These are phyloP conservation scores for Hyaena hyaena DNA, from an alignment of 2,113 vertebrate genomes.

Conservation along the genomic window DNA sequence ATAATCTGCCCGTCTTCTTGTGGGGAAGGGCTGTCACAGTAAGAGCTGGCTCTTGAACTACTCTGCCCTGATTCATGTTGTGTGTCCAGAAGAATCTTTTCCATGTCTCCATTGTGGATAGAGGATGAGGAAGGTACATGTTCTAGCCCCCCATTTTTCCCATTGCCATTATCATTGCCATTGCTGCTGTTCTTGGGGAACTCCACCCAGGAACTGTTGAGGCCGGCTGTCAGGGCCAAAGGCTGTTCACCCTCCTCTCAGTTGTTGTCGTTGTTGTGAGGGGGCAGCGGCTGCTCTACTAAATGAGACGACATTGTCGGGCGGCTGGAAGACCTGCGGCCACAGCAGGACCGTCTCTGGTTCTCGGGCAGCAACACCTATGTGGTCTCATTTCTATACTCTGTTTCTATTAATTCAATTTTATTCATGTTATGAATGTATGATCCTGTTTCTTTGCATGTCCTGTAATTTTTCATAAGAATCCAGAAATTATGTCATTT, in stretches of 20 bases:
- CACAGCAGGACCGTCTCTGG: no score
- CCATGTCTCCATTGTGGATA: constrained; percentile 99
- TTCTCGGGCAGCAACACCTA: no score
- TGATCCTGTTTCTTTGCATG: neutral
- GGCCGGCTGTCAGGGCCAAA: no score
- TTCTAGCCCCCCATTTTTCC: constrained; percentile 91
- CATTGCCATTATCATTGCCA: constrained; percentile 86
- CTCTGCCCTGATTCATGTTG: constrained; percentile 98
- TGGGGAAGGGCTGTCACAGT: constrained; percentile 96
- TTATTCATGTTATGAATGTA: neutral
- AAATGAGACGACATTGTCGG: no score
- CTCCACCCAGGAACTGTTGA: constrained; percentile 97
- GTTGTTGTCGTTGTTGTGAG: no score
- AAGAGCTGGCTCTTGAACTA: constrained; percentile 92
- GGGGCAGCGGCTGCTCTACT: no score
- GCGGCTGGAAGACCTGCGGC: no score
- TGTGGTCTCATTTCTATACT: no score
- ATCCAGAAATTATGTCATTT: neutral
- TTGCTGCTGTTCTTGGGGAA: constrained; percentile 95
- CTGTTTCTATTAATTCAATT: neutral
- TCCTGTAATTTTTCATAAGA: neutral
- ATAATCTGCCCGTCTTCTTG: constrained; percentile 96
- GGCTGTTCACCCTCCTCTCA: no score
- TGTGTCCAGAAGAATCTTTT: constrained; percentile 98
- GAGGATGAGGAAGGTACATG: constrained; percentile 98